Base-by-base conservation (phyloP, 2,113 vertebrate genomes). In the Brevimyrus niger region DNA sequence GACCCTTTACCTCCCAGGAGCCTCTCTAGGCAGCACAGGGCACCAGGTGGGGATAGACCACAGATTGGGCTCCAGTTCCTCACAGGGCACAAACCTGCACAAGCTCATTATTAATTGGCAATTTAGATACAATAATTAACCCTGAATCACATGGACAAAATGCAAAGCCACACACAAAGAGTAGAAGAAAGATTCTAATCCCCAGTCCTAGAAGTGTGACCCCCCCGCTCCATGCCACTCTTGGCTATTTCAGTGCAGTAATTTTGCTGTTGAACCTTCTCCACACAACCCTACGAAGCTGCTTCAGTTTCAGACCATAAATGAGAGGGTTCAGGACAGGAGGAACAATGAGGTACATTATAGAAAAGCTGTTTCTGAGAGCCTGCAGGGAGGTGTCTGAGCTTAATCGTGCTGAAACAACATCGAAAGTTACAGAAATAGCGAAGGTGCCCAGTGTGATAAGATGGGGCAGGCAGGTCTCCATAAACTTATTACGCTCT, bases 341-440 rank as follows among this genome's bases (percentile, higher is more conserved):
- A 27, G 61, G 61, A 65, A 65, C 1, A 65, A 65, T 65, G 10
- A 65, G 61, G 61, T 65, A 31, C 61, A 13, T 31, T 27, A 65
- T 31, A 65, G 61, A 65, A 65, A 65, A 10, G n/a, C 61, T 65
- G 61, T 65, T 65, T 27, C 61, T 65, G 61, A 65, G 10, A 11
- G 61, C 3, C n/a, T 31, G 61, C n/a, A 13, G n/a, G 3, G n/a
- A 65, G n/a, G 61, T 4, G 10, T 27, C 61, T 65, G 61, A 65
- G n/a, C n/a, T 65, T 2, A 65, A 65, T 4, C 61, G 9, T 31
- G 61, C n/a, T 31, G 61, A 65, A 0, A 65, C 1, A 27, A 65
- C 0, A 65, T 65, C 61, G 0, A 27, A 65, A 31, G 9, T 8
- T 0, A 27, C 10, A 69, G 61, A 69, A 69, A 69, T 1, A 0